phyloP scores from a whole-genome alignment of 2,113 vertebrate genomes.

The Poicephalus gulielmi region DNA sequence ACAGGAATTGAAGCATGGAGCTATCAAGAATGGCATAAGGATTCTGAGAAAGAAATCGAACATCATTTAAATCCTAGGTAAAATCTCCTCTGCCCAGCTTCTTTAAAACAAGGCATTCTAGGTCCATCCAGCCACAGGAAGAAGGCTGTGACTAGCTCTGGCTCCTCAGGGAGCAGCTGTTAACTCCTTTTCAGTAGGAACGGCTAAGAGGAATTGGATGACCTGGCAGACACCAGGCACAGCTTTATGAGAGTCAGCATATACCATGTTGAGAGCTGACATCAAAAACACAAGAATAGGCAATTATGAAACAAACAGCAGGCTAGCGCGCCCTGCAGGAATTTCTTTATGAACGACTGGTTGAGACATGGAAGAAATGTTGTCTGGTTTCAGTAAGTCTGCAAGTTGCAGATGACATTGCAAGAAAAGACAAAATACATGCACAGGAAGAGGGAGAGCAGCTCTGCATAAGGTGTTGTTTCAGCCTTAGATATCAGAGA shows the following conservation, averaged over 20 bases:
- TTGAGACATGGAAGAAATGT: not conserved
- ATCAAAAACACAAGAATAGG: not conserved
- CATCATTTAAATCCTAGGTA: not conserved
- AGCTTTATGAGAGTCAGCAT: not conserved
- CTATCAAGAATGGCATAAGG: not conserved
- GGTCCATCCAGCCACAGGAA: not conserved
- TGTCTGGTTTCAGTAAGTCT: not conserved
- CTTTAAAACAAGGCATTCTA: not conserved
- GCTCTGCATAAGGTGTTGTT: not conserved
- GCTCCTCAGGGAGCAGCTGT: not conserved
- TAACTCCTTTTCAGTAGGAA: not conserved
- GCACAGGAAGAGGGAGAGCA: not conserved
- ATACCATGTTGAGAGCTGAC: not conserved
- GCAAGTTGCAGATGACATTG: not conserved
- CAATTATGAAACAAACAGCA: slow-evolving; percentile 5
- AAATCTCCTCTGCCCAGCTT: not conserved
- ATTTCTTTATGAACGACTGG: not conserved
- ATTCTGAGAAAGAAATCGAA: not conserved
- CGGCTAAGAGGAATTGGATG: not conserved
- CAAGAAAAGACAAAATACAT: not conserved
- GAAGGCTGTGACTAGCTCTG: not conserved
- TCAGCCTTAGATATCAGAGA: not conserved
- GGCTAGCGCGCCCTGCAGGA: not conserved
- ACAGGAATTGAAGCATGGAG: not conserved
- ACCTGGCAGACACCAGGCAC: not conserved